Evolutionary conservation across 1,140 invertebrate genomes (phyloP).

Genomic region (Papilio dardanus): DNA sequence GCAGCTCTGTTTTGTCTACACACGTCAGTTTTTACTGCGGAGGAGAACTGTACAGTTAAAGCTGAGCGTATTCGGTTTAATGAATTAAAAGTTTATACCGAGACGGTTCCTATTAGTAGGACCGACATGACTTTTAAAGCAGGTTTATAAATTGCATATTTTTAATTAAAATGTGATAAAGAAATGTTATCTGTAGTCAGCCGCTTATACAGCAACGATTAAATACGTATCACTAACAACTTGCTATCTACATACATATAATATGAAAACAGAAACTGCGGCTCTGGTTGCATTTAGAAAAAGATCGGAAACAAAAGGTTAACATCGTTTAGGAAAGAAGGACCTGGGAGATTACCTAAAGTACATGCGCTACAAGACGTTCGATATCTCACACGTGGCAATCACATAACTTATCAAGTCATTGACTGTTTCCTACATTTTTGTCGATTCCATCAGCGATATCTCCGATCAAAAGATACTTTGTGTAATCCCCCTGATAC

Average conservation of each 20-base stretch:
- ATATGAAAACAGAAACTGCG: neutral
- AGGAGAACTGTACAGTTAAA: too few relatives aligned
- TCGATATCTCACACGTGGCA: too few relatives aligned
- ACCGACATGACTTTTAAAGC: neutral
- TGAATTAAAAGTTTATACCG: neutral
- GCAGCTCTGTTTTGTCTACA: too few relatives aligned
- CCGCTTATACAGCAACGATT: slow-evolving; percentile 18
- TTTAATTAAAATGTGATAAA: slow-evolving; percentile 27
- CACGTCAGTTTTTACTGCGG: too few relatives aligned
- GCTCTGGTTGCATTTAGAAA: neutral
- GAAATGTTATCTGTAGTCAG: neutral
- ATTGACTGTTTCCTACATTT: too few relatives aligned
- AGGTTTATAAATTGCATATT: neutral
- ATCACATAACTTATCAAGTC: too few relatives aligned
- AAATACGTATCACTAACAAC: slow-evolving; percentile 11
- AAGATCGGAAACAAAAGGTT: neutral
- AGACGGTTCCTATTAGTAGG: neutral
- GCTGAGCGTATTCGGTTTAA: too few relatives aligned
- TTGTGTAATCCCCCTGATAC: too few relatives aligned
- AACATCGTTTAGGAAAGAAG: neutral
- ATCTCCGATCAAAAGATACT: too few relatives aligned
- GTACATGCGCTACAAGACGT: too few relatives aligned
- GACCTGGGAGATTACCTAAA: neutral
- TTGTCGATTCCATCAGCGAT: too few relatives aligned
- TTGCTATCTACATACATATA: neutral